A percentile compares a stretch with the other conserved stretches of the same genome.
Conservation (phyloP, 2,113 vertebrate genomes). For the Phalacrocorax aristotelis region DNA sequence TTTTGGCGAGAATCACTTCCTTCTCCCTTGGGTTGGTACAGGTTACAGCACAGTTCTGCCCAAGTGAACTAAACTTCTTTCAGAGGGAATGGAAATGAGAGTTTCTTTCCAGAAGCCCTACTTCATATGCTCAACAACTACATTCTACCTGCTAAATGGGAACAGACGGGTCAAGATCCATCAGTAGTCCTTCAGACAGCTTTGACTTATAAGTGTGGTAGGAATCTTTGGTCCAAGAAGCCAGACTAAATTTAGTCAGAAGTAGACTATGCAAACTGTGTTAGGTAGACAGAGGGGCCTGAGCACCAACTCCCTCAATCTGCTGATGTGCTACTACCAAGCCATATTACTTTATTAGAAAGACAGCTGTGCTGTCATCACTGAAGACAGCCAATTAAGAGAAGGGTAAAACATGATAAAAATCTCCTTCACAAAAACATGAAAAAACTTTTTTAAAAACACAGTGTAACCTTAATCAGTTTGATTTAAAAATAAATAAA, state of each 20-base stretch:
- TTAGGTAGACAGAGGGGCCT: neutral
- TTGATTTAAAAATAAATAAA: no score
- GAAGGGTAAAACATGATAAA: neutral
- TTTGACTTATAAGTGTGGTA: neutral
- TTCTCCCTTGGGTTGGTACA: neutral
- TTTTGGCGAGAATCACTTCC: neutral
- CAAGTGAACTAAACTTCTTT: neutral
- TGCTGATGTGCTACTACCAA: neutral
- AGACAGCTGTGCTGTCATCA: neutral
- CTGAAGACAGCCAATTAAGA: neutral
- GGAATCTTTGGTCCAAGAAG: neutral
- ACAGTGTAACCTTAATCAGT: neutral
- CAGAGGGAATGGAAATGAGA: neutral
- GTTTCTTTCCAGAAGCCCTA: neutral
- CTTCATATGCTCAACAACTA: neutral
- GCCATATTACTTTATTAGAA: neutral
- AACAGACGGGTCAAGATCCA: neutral
- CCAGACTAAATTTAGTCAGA: neutral
- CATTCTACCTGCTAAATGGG: neutral
- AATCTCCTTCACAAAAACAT: neutral
- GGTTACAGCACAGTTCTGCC: neutral
- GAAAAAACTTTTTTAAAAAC: neutral
- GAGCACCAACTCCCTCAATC: neutral
- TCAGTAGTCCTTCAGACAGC: neutral
- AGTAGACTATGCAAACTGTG: neutral